phyloP scores from a whole-genome alignment of 1,140 invertebrate genomes.

The Berghia stephanieae region DNA sequence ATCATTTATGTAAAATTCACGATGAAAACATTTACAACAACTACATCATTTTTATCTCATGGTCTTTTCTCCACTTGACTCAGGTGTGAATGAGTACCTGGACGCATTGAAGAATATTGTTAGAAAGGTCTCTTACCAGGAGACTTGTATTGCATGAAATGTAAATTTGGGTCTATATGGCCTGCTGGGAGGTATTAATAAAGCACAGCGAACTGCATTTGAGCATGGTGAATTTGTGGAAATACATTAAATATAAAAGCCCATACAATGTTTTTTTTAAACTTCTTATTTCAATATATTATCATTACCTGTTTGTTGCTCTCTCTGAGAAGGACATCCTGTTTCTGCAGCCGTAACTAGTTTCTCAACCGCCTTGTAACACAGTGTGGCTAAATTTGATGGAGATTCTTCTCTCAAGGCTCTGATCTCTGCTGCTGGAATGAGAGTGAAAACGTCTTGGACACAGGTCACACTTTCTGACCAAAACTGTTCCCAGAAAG shows the following conservation, averaged over 20 bases:
- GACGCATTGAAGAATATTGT: no score
- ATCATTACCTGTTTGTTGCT: slow-evolving; percentile 95
- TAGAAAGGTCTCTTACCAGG: no score
- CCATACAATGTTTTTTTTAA: not conserved
- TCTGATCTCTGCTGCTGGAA: slow-evolving; percentile 88
- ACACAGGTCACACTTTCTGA: slow-evolving; percentile 91
- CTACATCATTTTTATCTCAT: no score
- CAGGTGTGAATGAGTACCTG: no score
- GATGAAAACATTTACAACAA: no score
- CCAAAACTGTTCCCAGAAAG: slow-evolving; percentile 99
- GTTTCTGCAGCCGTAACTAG: slow-evolving; percentile 92
- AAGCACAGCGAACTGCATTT: no score
- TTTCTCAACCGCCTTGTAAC: slow-evolving; percentile 98
- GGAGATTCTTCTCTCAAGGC: slow-evolving; percentile 94
- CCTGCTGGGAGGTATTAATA: no score
- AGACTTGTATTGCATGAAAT: no score
- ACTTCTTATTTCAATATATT: not conserved
- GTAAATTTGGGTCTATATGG: no score
- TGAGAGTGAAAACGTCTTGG: slow-evolving; percentile 96
- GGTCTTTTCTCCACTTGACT: no score
- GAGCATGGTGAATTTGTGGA: no score
- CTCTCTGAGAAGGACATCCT: slow-evolving; percentile 89
- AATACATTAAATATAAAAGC: not conserved
- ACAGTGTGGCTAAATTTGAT: slow-evolving; percentile 97
- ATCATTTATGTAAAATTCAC: no score